These are phyloP conservation scores for Muraenolepis orangiensis DNA, from an alignment of 2,797 vertebrate species.

Conservation along the genomic window DNA sequence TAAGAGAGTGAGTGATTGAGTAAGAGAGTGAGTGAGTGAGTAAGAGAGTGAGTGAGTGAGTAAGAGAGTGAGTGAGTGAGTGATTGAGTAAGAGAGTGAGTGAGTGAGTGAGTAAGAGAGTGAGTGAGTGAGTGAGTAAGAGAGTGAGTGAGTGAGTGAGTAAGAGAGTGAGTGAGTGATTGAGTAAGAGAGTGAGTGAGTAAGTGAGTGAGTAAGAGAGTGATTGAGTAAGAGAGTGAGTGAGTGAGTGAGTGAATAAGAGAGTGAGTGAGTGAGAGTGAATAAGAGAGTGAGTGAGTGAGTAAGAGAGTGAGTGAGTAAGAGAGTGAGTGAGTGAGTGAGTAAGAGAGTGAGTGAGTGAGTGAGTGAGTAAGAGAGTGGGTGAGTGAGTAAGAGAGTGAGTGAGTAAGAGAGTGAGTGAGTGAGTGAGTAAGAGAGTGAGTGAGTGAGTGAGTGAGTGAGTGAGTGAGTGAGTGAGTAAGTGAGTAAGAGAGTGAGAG, in stretches of 20 bases:
- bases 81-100: conserved; percentile 18
- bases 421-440: no score
- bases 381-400: background rate
- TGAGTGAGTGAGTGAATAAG: background rate
- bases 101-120: conserved; percentile 2
- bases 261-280: conserved; percentile 18
- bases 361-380: conserved; percentile 1
- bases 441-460: background rate
- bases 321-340: background rate
- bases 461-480: conserved; percentile 20
- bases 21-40: conserved; percentile 21
- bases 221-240: conserved; percentile 16
- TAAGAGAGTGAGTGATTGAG: background rate
- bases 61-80: background rate
- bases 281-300: conserved; percentile 9
- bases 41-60: background rate
- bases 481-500: background rate
- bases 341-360: conserved; percentile 20
- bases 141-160: conserved; percentile 14
- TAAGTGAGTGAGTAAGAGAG: background rate
- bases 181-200: no score
- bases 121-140: background rate
- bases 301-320: background rate
- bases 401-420: conserved; percentile 32
- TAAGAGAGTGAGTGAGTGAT: no score